Evolutionary conservation across 2,888 invertebrate species (phyloP).

Genomic region (Drosophila demipolita): DNA sequence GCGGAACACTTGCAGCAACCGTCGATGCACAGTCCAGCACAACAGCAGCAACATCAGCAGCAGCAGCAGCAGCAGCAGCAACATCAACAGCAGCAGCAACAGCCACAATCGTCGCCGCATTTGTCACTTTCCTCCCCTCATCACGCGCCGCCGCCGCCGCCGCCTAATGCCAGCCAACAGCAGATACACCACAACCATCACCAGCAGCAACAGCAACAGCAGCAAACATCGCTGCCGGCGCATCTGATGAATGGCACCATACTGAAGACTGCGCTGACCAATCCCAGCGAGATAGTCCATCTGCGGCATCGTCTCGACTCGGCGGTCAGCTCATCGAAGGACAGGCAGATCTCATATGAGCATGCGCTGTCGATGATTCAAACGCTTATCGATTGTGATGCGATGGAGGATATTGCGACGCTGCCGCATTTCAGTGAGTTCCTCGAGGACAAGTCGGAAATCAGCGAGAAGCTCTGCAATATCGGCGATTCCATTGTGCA

Average conservation of each 20-base stretch:
- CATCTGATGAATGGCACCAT: conserved; percentile 96
- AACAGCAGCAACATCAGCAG: conserved; percentile 75
- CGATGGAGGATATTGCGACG: conserved; percentile 98
- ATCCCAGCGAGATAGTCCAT: conserved; percentile 96
- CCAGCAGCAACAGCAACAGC: conserved; percentile 74
- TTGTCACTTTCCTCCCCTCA: conserved; percentile 79
- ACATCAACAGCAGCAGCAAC: conserved; percentile 66
- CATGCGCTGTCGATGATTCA: conserved; percentile 95
- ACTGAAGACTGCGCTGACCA: conserved; percentile 96
- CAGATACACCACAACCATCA: conserved; percentile 79
- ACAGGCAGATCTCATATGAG: conserved; percentile 93
- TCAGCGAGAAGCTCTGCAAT: conserved; percentile 96
- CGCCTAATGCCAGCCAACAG: conserved; percentile 37
- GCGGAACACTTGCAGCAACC: conserved; percentile 76
- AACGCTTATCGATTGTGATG: conserved; percentile 97
- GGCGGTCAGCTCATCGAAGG: conserved; percentile 94
- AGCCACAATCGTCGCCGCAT: conserved; percentile 60
- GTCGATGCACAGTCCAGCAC: conserved; percentile 80
- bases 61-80: conserved; percentile 75
- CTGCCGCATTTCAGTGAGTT: conserved; percentile 95
- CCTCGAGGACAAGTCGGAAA: conserved; percentile 95
- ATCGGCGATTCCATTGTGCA: conserved; percentile 99
- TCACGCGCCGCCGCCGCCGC: conserved; percentile 82
- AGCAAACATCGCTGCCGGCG: conserved; percentile 86
- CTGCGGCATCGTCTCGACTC: conserved; percentile 94